Base-by-base conservation (phyloP, 2,113 vertebrate genomes). In the Pipa parva region DNA sequence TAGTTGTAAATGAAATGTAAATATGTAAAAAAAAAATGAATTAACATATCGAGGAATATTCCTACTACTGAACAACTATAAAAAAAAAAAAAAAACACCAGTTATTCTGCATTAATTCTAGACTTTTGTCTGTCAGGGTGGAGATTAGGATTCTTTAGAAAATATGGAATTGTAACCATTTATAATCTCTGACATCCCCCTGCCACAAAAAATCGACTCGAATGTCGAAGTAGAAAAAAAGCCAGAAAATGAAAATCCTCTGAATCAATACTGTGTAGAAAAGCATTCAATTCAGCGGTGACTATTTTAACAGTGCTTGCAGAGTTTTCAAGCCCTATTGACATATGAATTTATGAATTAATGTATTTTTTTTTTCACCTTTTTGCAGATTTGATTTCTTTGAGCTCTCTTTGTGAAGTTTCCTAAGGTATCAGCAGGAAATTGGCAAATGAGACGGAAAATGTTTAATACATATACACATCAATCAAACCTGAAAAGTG, bases 381-480 rank as follows among this genome's bases (percentile, higher is more conserved):
- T 22, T 57, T 17, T 18, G 17, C 12, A 13, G 37, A 39, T 31
- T 42, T 29, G 27, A 59, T 68, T 31, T 61, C 26, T 20, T 20
- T 31, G 59, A 70, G 26, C 71, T 48, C 48, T 72, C 49, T 22
- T 6, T 17, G 73, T 48, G 51, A 72, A 59, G 63, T 54, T 76
- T 76, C 74, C 76, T 76, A 50, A 77, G 72, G 67, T 74, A 70
- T 70, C 66, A 65, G 73, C 66, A 24, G 75, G 73, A 76, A 81
- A 79, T 68, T 70, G 56, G 76, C 73, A 79, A 83, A 78, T 63
- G 71, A 79, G 72, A 73, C 33, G 39, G 18, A 73, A 75, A 80
- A 80, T 64, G 75, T 77, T 80, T 78, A 78, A 74, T 80, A 71
- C 51, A 77, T 76, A 70, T 65, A 74, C 73, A 81, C 73, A 77